Evolutionary conservation across 2,113 vertebrate species (phyloP).

Genomic region (Apodemus speciosus): DNA sequence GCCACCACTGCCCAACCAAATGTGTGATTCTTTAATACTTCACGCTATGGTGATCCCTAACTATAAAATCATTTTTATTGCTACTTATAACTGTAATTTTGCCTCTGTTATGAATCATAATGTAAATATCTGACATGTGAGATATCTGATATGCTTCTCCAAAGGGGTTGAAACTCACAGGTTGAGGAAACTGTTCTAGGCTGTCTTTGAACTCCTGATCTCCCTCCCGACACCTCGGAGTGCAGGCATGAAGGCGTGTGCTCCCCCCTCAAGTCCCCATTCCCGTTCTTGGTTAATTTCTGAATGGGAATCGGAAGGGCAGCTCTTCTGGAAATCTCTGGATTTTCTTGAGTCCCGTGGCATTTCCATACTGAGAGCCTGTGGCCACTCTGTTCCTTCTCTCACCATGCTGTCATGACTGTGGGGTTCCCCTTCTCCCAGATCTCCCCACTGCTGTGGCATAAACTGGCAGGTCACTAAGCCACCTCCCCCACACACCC

Average conservation of each 20-base stretch:
- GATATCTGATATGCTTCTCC: background rate
- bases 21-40: background rate
- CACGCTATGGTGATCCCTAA: background rate
- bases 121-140: too few species aligned
- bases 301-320: background rate
- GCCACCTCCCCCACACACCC: background rate
- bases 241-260: background rate
- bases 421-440: background rate
- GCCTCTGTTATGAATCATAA: too few species aligned
- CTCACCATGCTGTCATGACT: background rate
- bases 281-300: background rate
- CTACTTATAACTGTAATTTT: background rate
- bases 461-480: background rate
- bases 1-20: too few species aligned
- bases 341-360: background rate
- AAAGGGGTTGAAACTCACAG: too few species aligned
- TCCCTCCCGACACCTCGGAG: background rate
- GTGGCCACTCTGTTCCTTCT: background rate
- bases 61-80: background rate
- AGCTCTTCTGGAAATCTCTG: background rate
- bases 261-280: too few species aligned
- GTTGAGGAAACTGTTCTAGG: background rate
- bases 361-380: background rate
- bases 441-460: background rate
- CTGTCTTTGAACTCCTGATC: background rate